Evolutionary conservation across 2,888 invertebrate species (phyloP), one percentile per base, ranked within the genome.

Genomic region (Ischnus inquisitorius): DNA sequence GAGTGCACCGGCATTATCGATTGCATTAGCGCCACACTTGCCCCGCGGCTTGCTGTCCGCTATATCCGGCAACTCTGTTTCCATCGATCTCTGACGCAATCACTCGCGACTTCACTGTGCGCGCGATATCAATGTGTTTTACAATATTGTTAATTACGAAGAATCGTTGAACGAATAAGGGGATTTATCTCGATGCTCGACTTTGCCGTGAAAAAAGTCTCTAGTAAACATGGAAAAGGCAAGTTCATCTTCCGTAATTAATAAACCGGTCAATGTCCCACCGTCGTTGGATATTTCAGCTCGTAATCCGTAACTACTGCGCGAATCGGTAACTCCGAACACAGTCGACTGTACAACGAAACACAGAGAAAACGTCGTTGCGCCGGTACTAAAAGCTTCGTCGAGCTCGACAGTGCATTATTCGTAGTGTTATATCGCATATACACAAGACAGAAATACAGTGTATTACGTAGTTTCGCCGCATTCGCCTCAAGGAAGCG

Each of bases 401-500:
- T 51, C 60, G 67, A 77, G 68, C 60, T 60, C 68, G 22, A 14
- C n/a, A 51, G 57, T 25, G 34, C 22, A 43, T 41, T 57, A 28
- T 67, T 25, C 65, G 34, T 34, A 41, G 71, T 22, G 57, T 72
- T 62, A 69, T 62, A 62, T 16, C 8, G 71, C 28, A 48, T 67
- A 28, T 46, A 57, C 28, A 67, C n/a, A 16, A 12, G 28, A 16
- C 19, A 19, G 57, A 67, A 57, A 48, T 22, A 64, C 43, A 43
- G n/a, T 48, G 76, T 76, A 34, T 62, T 43, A 62, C 46, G 46
- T 76, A 19, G 46, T 67, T 77, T 71, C 39, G 48, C 54, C 54
- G 19, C 19, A 19, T 76, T 67, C 5, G 60, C 65, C 54, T 60
- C 51, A 48, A 62, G 79, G 65, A 71, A 76, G 71, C 76, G 34